Percentiles rank a stretch among this genome's conserved stretches.
Conservation (phyloP, 2,888 invertebrate species). For the Diploptera punctata region DNA sequence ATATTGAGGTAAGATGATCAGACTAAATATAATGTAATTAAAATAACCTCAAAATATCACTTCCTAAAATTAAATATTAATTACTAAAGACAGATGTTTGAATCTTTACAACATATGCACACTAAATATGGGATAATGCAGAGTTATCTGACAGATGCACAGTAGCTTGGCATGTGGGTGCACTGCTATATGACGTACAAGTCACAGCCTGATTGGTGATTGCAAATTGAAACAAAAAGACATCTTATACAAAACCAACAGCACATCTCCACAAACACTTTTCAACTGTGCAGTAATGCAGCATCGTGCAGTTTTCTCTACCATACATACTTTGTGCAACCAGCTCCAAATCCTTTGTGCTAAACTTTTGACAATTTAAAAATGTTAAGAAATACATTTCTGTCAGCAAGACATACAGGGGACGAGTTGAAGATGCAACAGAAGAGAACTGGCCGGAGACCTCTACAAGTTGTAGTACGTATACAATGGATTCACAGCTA, state of each 20-base stretch:
- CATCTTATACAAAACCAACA: background rate
- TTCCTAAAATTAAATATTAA: no score
- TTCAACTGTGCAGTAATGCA: background rate
- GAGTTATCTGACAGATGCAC: no score
- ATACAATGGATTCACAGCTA: slow-evolving; percentile 6
- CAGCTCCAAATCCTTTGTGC: slow-evolving; percentile 5
- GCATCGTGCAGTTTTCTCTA: background rate
- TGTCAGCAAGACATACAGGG: background rate
- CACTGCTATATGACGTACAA: no score
- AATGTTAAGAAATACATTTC: background rate
- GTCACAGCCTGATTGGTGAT: background rate
- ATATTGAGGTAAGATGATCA: no score
- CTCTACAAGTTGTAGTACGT: background rate
- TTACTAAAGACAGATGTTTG: no score
- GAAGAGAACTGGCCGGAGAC: background rate
- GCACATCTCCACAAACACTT: background rate
- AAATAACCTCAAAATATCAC: no score
- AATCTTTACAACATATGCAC: no score
- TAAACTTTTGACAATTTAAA: background rate
- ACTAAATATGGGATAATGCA: no score
- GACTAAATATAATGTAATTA: no score
- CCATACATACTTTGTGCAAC: background rate
- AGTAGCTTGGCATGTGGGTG: no score
- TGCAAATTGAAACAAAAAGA: background rate
- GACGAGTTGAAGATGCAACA: background rate